Evolutionary conservation across 2,797 vertebrate genomes (phyloP).

Genomic region (Bradypus variegatus): DNA sequence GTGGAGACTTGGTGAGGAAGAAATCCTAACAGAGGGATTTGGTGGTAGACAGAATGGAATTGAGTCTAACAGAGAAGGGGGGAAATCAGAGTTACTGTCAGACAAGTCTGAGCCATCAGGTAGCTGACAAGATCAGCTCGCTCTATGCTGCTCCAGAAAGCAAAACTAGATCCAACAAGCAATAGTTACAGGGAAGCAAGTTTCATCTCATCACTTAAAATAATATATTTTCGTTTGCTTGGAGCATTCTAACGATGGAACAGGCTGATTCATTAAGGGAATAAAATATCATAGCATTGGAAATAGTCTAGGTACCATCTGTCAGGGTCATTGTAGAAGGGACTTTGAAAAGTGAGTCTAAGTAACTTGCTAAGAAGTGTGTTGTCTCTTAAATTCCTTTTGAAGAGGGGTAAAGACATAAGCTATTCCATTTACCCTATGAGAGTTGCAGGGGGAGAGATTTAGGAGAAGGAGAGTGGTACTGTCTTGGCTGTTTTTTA

Average conservation of each 20-base stretch:
- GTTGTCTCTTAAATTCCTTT: not conserved
- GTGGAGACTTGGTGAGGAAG: not conserved
- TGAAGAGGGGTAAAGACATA: not conserved
- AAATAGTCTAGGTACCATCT: not conserved
- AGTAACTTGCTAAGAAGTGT: not conserved
- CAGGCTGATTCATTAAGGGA: not conserved
- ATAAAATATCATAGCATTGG: not conserved
- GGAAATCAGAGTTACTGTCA: too few species aligned
- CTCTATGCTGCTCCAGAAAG: not conserved
- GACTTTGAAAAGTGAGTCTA: not conserved
- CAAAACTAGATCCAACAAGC: not conserved
- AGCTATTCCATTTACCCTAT: not conserved
- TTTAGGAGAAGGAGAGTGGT: not conserved
- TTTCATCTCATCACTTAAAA: not conserved
- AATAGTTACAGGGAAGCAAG: not conserved
- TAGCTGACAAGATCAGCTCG: not conserved
- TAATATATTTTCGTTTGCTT: not conserved
- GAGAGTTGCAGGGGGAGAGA: not conserved
- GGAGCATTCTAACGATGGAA: not conserved
- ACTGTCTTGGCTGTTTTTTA: constrained; percentile 15
- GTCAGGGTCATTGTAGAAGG: not conserved
- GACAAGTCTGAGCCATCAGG: accelerated
- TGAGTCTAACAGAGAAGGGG: not conserved
- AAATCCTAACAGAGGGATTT: not conserved
- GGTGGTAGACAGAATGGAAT: not conserved